Base-by-base conservation (phyloP, 2,113 vertebrate genomes). In the Paramormyrops kingsleyae region DNA sequence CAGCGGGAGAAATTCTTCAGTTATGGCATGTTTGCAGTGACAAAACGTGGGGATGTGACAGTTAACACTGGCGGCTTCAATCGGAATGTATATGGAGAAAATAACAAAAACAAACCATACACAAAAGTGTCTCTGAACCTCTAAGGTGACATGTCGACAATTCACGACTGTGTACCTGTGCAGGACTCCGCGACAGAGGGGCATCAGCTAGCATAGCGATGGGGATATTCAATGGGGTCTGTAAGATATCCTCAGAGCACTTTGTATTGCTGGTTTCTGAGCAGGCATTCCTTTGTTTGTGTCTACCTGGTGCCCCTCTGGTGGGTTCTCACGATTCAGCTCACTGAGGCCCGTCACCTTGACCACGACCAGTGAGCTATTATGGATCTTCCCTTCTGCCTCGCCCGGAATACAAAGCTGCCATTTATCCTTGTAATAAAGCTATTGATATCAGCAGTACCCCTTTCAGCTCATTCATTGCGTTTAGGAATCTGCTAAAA, bases 281-380 rank as follows among this genome's bases (percentile, higher is more conserved):
- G 17, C 39, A 90, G n/a, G 39, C 53, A 47, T 62, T 39, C 8
- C 27, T 86, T 44, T 56, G 62, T 83, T 44, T 83, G 10, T 83
- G 74, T 83, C 13, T 21, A 39, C 44, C 17, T 46, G 13, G 15
- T 19, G 52, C 12, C 10, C 42, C n/a, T 52, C 17, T 24, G 27
- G 10, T 59, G 2, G 35, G 1, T 62, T 27, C 53, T 24, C 8
- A 56, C 17, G 87, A 21, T 21, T 89, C 42, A 0, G 39, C 5
- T 53, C n/a, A 83, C 47, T 53, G 31, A 49, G 74, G 83, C 88
- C 70, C 47, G n/a, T 90, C 84, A 91, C 92, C 90, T 91, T 91
- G 88, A 52, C 10, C 89, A 90, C 94, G 93, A 96, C 95, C 95
- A 96, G 95, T 95, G 95, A 95, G 93, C 93, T 94, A 95, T 95